These are phyloP conservation scores for Emys orbicularis DNA, from an alignment of 2,797 vertebrate genomes.

Conservation along the genomic window DNA sequence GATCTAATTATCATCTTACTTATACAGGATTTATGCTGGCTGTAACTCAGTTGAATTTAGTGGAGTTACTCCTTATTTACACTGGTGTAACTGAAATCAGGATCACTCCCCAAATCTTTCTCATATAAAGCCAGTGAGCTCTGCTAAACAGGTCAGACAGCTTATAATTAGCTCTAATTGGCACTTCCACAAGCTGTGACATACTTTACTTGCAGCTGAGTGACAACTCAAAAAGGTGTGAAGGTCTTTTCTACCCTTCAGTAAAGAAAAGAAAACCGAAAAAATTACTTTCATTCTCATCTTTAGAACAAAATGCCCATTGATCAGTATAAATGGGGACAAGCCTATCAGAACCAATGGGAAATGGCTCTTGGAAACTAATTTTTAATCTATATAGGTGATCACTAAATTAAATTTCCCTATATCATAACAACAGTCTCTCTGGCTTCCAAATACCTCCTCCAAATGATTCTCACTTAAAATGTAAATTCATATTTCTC, in stretches of 20 bases:
- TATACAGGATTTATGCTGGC: background rate
- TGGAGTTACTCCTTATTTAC: slow-evolving; percentile 1
- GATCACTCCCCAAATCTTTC: background rate
- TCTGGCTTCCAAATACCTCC: background rate
- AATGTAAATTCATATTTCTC: background rate
- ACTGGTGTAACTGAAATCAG: background rate
- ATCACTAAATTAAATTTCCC: slow-evolving; percentile 1
- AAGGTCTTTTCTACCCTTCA: slow-evolving; percentile 25
- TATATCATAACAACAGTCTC: slow-evolving; percentile 5
- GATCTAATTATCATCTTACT: background rate
- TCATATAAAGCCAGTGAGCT: slow-evolving; percentile 35
- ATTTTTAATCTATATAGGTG: background rate
- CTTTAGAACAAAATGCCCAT: slow-evolving; percentile 26
- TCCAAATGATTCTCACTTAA: background rate
- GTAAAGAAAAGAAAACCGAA: slow-evolving; percentile 4
- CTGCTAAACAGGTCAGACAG: slow-evolving; percentile 51
- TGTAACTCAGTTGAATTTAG: rapidly evolving
- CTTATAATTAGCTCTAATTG: slow-evolving; percentile 66
- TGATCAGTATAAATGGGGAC: background rate
- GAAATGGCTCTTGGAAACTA: slow-evolving; percentile 28
- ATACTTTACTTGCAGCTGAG: slow-evolving; percentile 42
- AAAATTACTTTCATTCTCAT: slow-evolving; percentile 40
- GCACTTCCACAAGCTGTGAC: slow-evolving; percentile 53
- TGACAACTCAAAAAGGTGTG: slow-evolving; percentile 25
- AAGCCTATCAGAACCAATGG: slow-evolving; percentile 6